Conservation (phyloP, 2,888 invertebrate species). For the Nomada ruficornis region DNA sequence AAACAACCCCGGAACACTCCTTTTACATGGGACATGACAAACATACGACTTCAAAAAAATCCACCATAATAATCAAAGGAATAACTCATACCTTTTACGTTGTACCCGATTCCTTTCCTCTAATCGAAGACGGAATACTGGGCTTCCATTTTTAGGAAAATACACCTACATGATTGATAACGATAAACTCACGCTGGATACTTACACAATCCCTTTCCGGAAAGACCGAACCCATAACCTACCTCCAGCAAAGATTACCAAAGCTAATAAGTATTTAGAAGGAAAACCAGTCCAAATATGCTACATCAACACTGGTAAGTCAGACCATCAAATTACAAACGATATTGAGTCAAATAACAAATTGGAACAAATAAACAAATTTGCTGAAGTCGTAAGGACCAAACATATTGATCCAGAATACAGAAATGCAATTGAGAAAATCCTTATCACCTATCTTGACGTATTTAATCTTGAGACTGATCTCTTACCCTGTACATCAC, state of each 20-base stretch:
- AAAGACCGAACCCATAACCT: no score
- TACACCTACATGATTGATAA: not conserved
- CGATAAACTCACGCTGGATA: not conserved
- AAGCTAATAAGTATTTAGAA: not conserved
- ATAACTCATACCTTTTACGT: not conserved
- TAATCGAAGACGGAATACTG: slow-evolving; percentile 13
- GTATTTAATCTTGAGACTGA: not conserved
- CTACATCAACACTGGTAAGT: slow-evolving; percentile 8
- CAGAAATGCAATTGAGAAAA: not conserved
- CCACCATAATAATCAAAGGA: not conserved
- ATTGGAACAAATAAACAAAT: not conserved
- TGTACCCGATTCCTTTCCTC: not conserved
- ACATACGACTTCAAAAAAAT: not conserved
- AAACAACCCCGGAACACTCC: no score
- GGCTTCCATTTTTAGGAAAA: not conserved
- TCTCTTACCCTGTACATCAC: not conserved
- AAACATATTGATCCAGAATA: not conserved
- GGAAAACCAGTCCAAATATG: not conserved
- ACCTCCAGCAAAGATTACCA: no score
- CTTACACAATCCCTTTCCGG: not conserved
- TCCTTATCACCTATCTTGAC: not conserved
- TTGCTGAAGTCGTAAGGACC: not conserved
- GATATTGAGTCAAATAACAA: not conserved
- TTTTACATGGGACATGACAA: not conserved
- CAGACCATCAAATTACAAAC: not conserved